Base-by-base conservation (phyloP, 2,797 vertebrate genomes). In the Siniperca undulata region DNA sequence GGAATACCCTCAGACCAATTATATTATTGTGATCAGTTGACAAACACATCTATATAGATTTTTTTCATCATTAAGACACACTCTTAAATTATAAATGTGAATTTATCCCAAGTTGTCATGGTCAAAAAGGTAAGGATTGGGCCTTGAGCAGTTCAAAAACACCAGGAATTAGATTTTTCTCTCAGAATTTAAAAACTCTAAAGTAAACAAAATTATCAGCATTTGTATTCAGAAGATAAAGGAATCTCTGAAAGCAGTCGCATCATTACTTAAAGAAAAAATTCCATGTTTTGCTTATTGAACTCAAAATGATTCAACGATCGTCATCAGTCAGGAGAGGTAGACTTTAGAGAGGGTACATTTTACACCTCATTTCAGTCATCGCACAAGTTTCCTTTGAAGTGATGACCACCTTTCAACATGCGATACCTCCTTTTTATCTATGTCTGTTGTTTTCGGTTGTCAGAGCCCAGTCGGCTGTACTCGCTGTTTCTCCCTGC, bases 351-450 rank as follows among this genome's bases (percentile, higher is more conserved):
- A 68, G 34, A 50, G 12, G 10, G 16, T 67, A 24, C 59, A 50
- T 76, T 70, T 67, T 78, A 36, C 38, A 62, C 30, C 74, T 73
- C 16, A 46, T 78, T 84, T 66, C 69, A 82, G 55, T 75, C 74
- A 70, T 85, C 58, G 52, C 76, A 52, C 76, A 22, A n/a, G 73
- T 60, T 76, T 70, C 56, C 71, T 91, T 83, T 90, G 76, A 92
- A 91, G 80, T 56, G 7, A 53, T 82, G 75, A 48, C 81, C 87
- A 87, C 69, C 84, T 92, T 91, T 94, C 81, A 93, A 86, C 81
- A 74, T 56, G 62, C 46, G 27, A 48, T 56, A 40, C 48, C 70
- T 73, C 34, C 42, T 81, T 87, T 89, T 88, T 42, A 73, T 84
- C 82, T 62, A 2, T 8, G 20, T 38, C 81, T 82, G 78, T 90